Conservation (phyloP, 2,888 invertebrate species). For the Spodoptera exigua region DNA sequence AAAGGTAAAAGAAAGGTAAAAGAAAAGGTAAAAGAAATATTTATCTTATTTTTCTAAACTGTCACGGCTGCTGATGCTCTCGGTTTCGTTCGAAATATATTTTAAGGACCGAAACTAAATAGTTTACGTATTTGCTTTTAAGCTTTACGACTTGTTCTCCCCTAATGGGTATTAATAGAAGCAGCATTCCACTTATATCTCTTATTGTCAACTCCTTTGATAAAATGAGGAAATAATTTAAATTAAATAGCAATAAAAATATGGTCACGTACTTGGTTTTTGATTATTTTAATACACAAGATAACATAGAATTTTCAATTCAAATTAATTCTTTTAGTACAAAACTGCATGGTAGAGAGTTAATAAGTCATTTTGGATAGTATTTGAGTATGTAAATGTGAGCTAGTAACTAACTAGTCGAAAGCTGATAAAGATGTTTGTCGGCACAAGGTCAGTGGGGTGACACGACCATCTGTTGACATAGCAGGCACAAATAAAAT, state of each 20-base stretch:
- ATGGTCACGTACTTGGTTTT: not conserved
- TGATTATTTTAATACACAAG: not conserved
- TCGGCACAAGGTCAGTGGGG: conserved; percentile 56
- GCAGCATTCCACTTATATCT: conserved; percentile 60
- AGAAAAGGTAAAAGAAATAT: conserved; percentile 45
- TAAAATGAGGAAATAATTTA: conserved; percentile 24
- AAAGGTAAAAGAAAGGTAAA: too few species aligned
- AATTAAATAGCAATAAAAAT: conserved; percentile 6
- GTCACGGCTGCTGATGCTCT: conserved; percentile 66
- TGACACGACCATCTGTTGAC: conserved; percentile 52
- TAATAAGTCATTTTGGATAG: conserved; percentile 18
- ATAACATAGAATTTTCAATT: not conserved
- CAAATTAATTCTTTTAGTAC: not conserved
- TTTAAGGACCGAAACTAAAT: conserved; percentile 63
- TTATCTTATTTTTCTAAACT: conserved; percentile 60
- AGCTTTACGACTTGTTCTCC: conserved; percentile 63
- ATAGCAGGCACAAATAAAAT: conserved; percentile 32
- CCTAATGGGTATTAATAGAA: conserved; percentile 67
- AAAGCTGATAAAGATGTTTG: conserved; percentile 61
- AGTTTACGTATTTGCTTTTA: conserved; percentile 65
- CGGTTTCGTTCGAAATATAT: conserved; percentile 66
- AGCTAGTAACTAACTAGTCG: conserved; percentile 45
- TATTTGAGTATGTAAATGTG: conserved; percentile 29
- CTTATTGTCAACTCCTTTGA: conserved; percentile 48
- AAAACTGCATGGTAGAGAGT: conserved; percentile 2